A percentile compares a stretch with the other conserved stretches of the same genome.
Evolutionary conservation across 2,888 invertebrate species (phyloP).

Genomic region (Clostera curtula): DNA sequence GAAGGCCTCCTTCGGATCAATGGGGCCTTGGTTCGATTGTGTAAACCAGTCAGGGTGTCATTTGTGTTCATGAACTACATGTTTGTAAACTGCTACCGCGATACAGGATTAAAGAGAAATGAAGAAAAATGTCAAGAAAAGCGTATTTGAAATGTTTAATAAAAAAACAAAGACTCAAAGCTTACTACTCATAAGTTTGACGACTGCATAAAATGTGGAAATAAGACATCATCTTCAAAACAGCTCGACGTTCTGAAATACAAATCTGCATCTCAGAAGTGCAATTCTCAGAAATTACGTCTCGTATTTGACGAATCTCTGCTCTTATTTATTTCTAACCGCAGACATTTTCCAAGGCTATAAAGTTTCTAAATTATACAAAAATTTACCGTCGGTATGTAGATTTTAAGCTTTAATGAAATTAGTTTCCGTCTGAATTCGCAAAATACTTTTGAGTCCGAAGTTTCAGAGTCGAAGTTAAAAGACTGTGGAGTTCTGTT

Average conservation of each 20-base stretch:
- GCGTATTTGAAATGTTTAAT: no score
- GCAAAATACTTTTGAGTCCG: conserved; percentile 17
- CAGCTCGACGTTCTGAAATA: conserved; percentile 13
- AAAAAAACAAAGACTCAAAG: no score
- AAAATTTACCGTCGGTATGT: conserved; percentile 21
- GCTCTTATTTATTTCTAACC: conserved; percentile 17
- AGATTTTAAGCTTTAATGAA: conserved; percentile 22
- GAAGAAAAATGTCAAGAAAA: no score
- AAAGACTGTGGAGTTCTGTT: conserved; percentile 15
- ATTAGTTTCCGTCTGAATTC: conserved; percentile 26
- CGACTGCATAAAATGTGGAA: no score
- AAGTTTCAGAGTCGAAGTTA: conserved; percentile 14
- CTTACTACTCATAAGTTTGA: no score
- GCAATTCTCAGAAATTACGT: conserved; percentile 25
- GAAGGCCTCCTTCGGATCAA: no score
- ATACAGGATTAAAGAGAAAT: no score
- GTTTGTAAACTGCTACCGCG: no score
- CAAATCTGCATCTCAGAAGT: conserved; percentile 30
- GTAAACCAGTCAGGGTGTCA: no score
- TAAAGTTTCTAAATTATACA: conserved; percentile 24
- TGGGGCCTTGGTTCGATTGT: no score
- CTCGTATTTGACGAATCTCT: conserved; percentile 18
- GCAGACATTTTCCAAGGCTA: conserved; percentile 10
- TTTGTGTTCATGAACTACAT: no score
- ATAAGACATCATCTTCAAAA: no score